Evolutionary conservation across 2,113 vertebrate genomes (phyloP).

Genomic region (Eidolon helvum): DNA sequence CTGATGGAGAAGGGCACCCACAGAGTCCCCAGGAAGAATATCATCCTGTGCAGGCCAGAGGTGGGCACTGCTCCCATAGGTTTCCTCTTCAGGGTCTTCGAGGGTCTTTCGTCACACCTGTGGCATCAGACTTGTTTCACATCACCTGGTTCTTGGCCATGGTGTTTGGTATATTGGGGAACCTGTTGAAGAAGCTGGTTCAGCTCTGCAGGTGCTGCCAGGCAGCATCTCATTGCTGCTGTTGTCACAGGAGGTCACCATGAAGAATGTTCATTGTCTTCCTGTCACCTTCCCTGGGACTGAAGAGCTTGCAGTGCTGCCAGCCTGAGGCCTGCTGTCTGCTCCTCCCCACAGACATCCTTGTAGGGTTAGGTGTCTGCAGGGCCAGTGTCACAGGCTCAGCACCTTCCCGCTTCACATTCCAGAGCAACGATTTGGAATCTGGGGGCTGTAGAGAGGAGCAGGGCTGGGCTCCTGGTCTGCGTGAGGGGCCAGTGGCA

Average conservation of each 20-base stretch:
- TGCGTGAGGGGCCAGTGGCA: fast-evolving
- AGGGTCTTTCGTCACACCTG: not conserved
- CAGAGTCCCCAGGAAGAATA: not conserved
- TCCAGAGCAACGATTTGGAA: not conserved
- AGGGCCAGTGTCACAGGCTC: not conserved
- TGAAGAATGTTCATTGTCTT: not conserved
- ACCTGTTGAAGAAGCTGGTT: not conserved
- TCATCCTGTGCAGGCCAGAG: not conserved
- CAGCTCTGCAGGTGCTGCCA: not conserved
- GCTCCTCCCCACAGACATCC: not conserved
- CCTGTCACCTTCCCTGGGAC: not conserved
- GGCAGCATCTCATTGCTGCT: not conserved
- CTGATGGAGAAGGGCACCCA: not conserved
- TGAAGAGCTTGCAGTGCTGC: not conserved
- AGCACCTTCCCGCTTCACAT: not conserved
- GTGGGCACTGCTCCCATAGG: not conserved
- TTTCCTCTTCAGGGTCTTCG: not conserved
- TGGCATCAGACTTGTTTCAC: not conserved
- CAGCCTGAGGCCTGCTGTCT: not conserved
- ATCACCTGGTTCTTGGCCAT: not conserved
- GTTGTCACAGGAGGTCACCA: not conserved
- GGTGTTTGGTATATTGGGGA: not conserved
- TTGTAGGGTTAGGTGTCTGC: not conserved
- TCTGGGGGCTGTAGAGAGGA: not conserved
- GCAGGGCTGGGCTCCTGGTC: not conserved